These are phyloP conservation scores for Meleagris gallopavo DNA, from an alignment of 2,113 vertebrate genomes.

Conservation along the genomic window DNA sequence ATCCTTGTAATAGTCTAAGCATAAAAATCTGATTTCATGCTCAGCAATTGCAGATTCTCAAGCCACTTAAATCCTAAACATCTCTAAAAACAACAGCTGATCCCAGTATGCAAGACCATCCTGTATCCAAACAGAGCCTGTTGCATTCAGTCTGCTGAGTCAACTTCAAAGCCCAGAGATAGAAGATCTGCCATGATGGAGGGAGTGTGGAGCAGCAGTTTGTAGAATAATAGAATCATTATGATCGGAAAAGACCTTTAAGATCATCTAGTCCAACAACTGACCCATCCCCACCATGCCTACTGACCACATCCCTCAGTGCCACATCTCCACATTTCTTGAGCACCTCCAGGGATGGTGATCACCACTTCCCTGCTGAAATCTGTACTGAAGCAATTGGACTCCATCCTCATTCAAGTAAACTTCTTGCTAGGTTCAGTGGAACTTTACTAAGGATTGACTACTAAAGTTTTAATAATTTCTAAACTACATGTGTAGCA, in stretches of 20 bases:
- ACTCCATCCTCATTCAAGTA: background rate
- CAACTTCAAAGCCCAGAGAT: rapidly evolving
- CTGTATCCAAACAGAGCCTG: background rate
- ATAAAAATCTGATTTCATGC: background rate
- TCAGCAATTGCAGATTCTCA: background rate
- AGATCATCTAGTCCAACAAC: too few species aligned
- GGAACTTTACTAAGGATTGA: background rate
- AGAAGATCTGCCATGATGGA: rapidly evolving
- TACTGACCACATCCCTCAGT: too few species aligned
- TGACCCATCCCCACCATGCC: too few species aligned
- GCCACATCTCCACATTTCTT: too few species aligned
- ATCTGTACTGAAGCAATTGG: rapidly evolving
- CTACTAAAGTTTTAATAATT: background rate
- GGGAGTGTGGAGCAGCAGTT: background rate
- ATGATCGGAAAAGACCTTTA: too few species aligned
- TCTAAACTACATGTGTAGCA: background rate
- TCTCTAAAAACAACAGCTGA: conserved; percentile 51
- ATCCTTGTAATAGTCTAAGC: conserved; percentile 37
- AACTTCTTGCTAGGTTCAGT: background rate
- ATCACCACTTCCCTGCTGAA: background rate
- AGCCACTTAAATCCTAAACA: background rate
- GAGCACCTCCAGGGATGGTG: too few species aligned
- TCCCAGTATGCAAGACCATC: background rate
- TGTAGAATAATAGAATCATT: too few species aligned
- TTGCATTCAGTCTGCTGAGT: background rate